phyloP scores from a whole-genome alignment of 2,797 vertebrate genomes.

The Hoplostethus mediterraneus region DNA sequence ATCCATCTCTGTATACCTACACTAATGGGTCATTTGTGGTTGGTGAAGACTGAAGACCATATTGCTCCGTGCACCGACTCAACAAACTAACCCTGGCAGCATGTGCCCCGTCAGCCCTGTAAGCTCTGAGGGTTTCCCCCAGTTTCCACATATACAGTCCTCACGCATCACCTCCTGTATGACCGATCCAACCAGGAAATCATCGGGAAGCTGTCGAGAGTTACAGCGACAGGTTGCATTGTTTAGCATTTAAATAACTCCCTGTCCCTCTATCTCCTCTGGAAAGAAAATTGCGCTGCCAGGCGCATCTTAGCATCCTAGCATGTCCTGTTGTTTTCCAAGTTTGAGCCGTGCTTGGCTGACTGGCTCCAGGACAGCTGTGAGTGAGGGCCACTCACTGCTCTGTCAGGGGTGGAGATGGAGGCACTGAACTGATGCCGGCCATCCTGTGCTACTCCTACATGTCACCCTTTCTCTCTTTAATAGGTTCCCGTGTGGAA shows the following conservation, averaged over 20 bases:
- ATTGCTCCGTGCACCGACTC: constrained; percentile 9
- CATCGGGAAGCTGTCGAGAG: constrained; percentile 47
- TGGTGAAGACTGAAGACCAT: too few relatives aligned
- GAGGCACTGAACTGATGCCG: constrained; percentile 77
- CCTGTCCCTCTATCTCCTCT: constrained; percentile 37
- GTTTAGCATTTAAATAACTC: constrained; percentile 77
- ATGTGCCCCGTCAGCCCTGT: not conserved
- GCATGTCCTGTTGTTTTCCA: constrained; percentile 67
- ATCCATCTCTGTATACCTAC: too few relatives aligned
- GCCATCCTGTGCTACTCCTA: constrained; percentile 64
- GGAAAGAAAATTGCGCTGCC: constrained; percentile 58
- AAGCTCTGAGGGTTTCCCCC: constrained; percentile 9
- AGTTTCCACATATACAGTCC: constrained; percentile 12
- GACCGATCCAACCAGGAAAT: constrained; percentile 54
- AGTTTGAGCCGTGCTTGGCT: constrained; percentile 67
- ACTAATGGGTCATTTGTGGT: too few relatives aligned
- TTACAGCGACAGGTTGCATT: constrained; percentile 56
- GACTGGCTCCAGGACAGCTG: constrained; percentile 76
- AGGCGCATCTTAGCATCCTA: constrained; percentile 61
- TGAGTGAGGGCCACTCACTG: constrained; percentile 76
- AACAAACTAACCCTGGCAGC: constrained; percentile 5
- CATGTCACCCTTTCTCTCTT: constrained; percentile 71
- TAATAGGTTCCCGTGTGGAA: constrained; percentile 63
- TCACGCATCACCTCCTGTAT: constrained; percentile 27
- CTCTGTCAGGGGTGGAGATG: constrained; percentile 73